A percentile compares a stretch with the other conserved stretches of the same genome.
phyloP scores from a whole-genome alignment of 2,797 vertebrate species.

The Neopelma chrysocephalum region DNA sequence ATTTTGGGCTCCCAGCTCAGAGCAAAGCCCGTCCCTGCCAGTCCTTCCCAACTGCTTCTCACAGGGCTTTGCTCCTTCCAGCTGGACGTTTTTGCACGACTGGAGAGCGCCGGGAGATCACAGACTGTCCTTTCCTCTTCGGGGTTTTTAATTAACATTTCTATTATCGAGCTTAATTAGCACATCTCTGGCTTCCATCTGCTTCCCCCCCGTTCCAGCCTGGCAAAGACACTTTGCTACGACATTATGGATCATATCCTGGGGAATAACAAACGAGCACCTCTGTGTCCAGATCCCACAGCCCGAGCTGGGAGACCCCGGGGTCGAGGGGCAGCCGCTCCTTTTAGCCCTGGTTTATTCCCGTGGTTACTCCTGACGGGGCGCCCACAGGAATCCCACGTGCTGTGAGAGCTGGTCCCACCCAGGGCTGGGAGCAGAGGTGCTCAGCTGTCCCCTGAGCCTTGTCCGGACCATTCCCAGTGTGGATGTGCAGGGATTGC shows the following conservation, averaged over 20 bases:
- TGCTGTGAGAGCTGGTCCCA: not conserved
- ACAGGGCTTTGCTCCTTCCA: not conserved
- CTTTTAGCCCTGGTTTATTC: not conserved
- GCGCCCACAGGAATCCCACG: fast-evolving
- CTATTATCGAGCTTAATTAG: conserved; percentile 55
- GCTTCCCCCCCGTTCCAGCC: conserved; percentile 38
- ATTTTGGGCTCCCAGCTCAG: not conserved
- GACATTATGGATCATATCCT: not conserved
- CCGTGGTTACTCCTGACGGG: fast-evolving
- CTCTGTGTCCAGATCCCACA: fast-evolving
- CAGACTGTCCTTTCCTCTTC: conserved; percentile 48
- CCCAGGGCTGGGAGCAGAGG: not conserved
- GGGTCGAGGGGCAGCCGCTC: not conserved
- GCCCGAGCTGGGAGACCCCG: not conserved
- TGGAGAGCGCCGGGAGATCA: not conserved
- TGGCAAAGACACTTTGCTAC: not conserved
- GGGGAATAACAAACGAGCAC: not conserved
- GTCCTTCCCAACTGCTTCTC: not conserved
- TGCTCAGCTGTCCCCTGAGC: not conserved
- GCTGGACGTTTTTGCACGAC: not conserved
- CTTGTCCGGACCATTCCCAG: not conserved
- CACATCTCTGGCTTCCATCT: conserved; percentile 43
- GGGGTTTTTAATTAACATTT: conserved; percentile 66
- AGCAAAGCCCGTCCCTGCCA: not conserved
- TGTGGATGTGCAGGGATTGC: fast-evolving